Evolutionary conservation across 2,113 vertebrate species (phyloP), one percentile per base, ranked within the genome.

Genomic region (Siphamia tubifer): DNA sequence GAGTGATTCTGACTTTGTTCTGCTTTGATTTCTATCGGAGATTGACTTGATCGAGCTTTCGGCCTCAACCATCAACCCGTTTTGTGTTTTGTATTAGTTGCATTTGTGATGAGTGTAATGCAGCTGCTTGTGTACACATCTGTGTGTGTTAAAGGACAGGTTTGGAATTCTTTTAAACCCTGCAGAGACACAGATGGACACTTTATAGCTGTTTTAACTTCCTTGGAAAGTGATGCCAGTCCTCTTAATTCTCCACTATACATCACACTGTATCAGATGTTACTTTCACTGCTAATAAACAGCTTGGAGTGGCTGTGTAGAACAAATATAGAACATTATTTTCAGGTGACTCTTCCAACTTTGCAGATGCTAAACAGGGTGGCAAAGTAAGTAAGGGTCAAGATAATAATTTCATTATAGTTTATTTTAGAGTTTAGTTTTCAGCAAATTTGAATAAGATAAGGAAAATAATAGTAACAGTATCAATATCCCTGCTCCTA

Each of bases 91-190:
- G 68, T 56, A 38, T 24, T 40, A 11, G 58, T 12, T 45, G 35
- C 2, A 2, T 38, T 57, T 13, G 5, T 6, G 8, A 42, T 2
- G 1, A 25, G 58, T 64, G 58, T 52, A 52, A 21, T 13, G 13
- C 62, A 57, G 67, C 48, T 66, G 55, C 23, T 20, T 43, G 35
- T 31, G 28, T n/a, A 17, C 42, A 47, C 17, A 2, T 55, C 4
- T 28, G 20, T 60, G 31, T 35, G 55, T 56, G 25, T 62, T 31
- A 23, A 19, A 12, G 7, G 38, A 13, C 12, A 27, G 55, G 48
- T 75, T 55, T 64, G 47, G 34, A 48, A 76, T 79, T 71, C 49
- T 68, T 74, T 76, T 45, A 80, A 74, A 56, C 6, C 52, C 32
- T 9, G 54, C 43, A 61, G 24, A 68, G 8, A 5, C 47, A 47